These are phyloP conservation scores for Seriola rivoliana DNA, from an alignment of 2,113 vertebrate species.

Conservation along the genomic window DNA sequence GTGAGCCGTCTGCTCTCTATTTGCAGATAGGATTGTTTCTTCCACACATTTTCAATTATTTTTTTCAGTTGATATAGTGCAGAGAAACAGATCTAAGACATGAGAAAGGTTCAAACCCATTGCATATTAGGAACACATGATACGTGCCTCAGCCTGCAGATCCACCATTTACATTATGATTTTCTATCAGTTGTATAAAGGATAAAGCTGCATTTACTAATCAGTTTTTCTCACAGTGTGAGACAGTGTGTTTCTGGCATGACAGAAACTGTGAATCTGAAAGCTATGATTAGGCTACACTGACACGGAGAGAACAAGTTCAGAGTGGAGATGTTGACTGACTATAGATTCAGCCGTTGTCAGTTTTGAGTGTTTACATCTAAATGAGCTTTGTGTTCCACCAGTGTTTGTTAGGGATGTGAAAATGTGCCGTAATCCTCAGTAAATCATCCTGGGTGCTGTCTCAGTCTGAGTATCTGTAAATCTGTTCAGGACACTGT, in stretches of 20 bases:
- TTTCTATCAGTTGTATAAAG: neutral
- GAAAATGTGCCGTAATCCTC: conserved; percentile 46
- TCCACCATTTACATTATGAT: neutral
- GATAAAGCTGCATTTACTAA: neutral
- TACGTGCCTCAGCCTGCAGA: neutral
- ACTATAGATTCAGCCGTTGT: conserved; percentile 20
- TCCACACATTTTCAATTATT: conserved; percentile 9
- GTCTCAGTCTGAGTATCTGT: conserved; percentile 42
- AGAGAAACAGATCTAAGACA: conserved; percentile 2
- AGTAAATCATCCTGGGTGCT: conserved; percentile 34
- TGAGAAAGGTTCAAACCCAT: neutral
- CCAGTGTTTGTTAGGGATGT: conserved; percentile 21
- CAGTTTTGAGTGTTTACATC: conserved; percentile 29
- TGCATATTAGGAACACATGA: neutral
- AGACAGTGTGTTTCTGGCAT: neutral
- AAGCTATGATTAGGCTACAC: neutral
- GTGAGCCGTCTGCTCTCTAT: neutral
- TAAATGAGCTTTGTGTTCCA: conserved; percentile 37
- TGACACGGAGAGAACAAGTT: neutral
- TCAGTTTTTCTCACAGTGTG: neutral
- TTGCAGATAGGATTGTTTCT: neutral
- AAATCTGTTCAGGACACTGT: conserved; percentile 46
- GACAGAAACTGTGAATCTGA: conserved; percentile 8
- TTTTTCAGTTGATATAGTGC: neutral
- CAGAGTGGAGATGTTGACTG: conserved; percentile 2